These are phyloP conservation scores for Spilosoma lubricipeda DNA, from an alignment of 2,888 invertebrate genomes.

Conservation along the genomic window DNA sequence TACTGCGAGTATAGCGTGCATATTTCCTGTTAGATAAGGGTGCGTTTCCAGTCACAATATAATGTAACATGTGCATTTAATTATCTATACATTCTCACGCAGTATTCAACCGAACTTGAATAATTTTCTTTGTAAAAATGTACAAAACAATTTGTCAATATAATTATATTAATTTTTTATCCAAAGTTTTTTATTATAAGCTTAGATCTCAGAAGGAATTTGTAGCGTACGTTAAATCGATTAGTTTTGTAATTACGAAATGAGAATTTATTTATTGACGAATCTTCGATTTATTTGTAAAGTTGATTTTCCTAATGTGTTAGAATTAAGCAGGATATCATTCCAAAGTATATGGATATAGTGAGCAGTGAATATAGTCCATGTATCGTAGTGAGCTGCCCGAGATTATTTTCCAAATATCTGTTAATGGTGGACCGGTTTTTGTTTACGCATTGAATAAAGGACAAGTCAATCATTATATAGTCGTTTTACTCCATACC, in stretches of 20 bases:
- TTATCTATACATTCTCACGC: slow-evolving; percentile 65
- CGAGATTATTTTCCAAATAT: slow-evolving; percentile 72
- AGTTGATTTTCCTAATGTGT: slow-evolving; percentile 70
- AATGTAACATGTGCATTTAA: slow-evolving; percentile 63
- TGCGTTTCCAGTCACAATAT: slow-evolving; percentile 72
- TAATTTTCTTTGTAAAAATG: slow-evolving; percentile 82
- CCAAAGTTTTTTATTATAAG: slow-evolving; percentile 85
- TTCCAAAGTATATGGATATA: slow-evolving; percentile 79
- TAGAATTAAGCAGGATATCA: slow-evolving; percentile 78
- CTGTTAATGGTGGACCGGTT: slow-evolving; percentile 72
- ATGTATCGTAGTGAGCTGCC: slow-evolving; percentile 65
- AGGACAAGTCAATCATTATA: slow-evolving; percentile 70
- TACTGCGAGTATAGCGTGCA: slow-evolving; percentile 56
- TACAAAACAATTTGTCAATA: slow-evolving; percentile 79
- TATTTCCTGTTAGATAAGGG: slow-evolving; percentile 64
- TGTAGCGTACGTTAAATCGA: slow-evolving; percentile 72
- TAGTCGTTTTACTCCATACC: slow-evolving; percentile 47
- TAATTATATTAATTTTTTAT: slow-evolving; percentile 80
- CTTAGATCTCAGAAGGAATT: slow-evolving; percentile 83
- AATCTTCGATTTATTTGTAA: slow-evolving; percentile 73
- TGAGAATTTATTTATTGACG: slow-evolving; percentile 83
- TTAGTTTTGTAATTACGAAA: slow-evolving; percentile 78
- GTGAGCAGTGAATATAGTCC: slow-evolving; percentile 64
- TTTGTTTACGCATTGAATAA: slow-evolving; percentile 83
- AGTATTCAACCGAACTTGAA: slow-evolving; percentile 69